Evolutionary conservation across 2,113 vertebrate species (phyloP).

Genomic region (Orcinus orca): DNA sequence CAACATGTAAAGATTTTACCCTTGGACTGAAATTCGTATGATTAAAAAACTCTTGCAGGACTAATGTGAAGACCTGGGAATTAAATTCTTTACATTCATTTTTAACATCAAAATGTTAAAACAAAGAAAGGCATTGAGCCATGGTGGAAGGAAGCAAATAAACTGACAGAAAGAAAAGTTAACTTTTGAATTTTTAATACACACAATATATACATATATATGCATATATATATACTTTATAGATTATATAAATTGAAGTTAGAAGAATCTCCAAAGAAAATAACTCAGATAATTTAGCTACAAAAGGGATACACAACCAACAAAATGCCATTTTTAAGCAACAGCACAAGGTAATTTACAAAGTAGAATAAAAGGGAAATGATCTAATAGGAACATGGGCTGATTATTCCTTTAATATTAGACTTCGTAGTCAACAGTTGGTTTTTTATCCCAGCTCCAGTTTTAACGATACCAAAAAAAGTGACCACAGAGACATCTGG

Average conservation of each 20-base stretch:
- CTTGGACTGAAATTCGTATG: neutral
- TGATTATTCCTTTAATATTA: slow-evolving; percentile 73
- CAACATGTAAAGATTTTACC: slow-evolving; percentile 18
- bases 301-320: slow-evolving; percentile 65
- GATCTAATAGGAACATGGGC: slow-evolving; percentile 71
- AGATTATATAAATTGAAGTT: slow-evolving; percentile 38
- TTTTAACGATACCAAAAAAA: slow-evolving; percentile 75
- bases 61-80: neutral
- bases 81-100: slow-evolving; percentile 1
- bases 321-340: slow-evolving; percentile 74
- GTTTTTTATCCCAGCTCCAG: slow-evolving; percentile 66
- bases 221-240: neutral
- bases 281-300: slow-evolving; percentile 67
- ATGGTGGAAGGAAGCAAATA: neutral
- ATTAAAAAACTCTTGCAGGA: neutral
- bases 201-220: neutral
- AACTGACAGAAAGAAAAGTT: neutral
- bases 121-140: neutral
- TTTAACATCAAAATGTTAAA: slow-evolving; percentile 64
- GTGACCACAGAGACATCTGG: slow-evolving; percentile 87
- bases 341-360: slow-evolving; percentile 72
- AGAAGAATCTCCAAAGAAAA: slow-evolving; percentile 68
- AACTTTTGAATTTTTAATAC: slow-evolving; percentile 9
- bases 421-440: slow-evolving; percentile 69
- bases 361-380: slow-evolving; percentile 79